Conservation (phyloP, 2,888 invertebrate genomes). For the Leptinotarsa juncta region DNA sequence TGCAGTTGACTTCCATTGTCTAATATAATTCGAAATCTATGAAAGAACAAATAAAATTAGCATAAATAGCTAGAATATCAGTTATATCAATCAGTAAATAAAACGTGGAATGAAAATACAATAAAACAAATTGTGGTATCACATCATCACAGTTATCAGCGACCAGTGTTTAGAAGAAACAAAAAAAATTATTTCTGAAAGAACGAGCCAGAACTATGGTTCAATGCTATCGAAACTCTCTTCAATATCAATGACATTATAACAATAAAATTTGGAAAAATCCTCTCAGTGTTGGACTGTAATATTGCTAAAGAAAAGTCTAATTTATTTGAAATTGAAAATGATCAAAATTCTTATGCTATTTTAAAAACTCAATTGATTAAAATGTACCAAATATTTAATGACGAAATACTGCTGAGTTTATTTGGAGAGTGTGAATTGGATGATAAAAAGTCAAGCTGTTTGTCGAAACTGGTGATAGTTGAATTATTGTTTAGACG, state of each 20-base stretch:
- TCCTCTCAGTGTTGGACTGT: not conserved
- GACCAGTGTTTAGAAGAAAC: no score
- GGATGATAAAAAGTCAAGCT: not conserved
- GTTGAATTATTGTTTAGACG: not conserved
- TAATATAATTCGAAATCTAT: no score
- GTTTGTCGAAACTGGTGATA: not conserved
- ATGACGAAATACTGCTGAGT: not conserved
- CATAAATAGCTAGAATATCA: no score
- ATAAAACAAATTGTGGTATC: no score
- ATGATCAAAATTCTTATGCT: not conserved
- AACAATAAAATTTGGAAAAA: constrained; percentile 7
- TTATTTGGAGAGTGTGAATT: constrained; percentile 4
- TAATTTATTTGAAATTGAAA: not conserved
- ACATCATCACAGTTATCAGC: no score
- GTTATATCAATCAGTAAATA: no score
- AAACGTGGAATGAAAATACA: no score
- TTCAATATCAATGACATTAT: no score
- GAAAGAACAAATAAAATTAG: no score
- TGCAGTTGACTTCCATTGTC: no score
- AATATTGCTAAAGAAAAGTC: not conserved
- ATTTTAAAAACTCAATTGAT: not conserved
- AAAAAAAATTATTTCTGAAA: not conserved
- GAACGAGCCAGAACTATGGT: not conserved
- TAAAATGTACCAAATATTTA: not conserved
- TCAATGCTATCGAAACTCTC: no score